Base-by-base conservation (phyloP, 2,888 invertebrate genomes). In the Hemithea aestivaria region DNA sequence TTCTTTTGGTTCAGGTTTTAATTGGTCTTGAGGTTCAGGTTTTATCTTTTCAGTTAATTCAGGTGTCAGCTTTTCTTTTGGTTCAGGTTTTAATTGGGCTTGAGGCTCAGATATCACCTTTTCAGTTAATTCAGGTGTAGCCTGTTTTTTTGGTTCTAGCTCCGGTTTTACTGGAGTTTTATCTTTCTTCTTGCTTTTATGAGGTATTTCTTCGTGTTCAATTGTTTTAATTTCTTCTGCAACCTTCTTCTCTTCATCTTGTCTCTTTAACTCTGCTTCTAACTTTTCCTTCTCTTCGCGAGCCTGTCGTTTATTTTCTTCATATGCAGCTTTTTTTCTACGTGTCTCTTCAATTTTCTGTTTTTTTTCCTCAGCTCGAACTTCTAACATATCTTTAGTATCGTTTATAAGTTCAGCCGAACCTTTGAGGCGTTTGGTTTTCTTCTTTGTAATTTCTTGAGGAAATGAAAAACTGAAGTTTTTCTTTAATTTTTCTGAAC, bases 371-470 rank as follows among this genome's bases (percentile, higher is more conserved):
- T 54, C 39, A 35, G 33, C 41, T 51, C 50, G 61, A 20, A 35
- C 45, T 27, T 44, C 26, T 20, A 69, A 41, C 51, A 50, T 70
- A 40, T 73, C 60, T 53, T 60, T 53, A 2, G 63, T 68, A 28
- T 70, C 56, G 57, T 55, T 63, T 27, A 78, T 68, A 25, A 80
- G 53, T 47, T 74, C 70, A 7, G 68, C 61, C 6, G 81, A 80
- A 50, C 62, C 71, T 39, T 58, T 53, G 27, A 35, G 24, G 3
- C 34, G 32, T 36, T 40, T 40, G 2, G 26, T 20, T 20, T 39
- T 37, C 8, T 38, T 45, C 24, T 44, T 30, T 29, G 21, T 26
- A 27, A 10, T 44, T 6, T 38, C 47, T 45, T 58, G 55, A 10
- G 65, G 68, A 54, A 81, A 80, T 45, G 61, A 50, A 45, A 65